Conservation (phyloP, 2,888 invertebrate species). For the Dasysyrphus tricinctus region DNA sequence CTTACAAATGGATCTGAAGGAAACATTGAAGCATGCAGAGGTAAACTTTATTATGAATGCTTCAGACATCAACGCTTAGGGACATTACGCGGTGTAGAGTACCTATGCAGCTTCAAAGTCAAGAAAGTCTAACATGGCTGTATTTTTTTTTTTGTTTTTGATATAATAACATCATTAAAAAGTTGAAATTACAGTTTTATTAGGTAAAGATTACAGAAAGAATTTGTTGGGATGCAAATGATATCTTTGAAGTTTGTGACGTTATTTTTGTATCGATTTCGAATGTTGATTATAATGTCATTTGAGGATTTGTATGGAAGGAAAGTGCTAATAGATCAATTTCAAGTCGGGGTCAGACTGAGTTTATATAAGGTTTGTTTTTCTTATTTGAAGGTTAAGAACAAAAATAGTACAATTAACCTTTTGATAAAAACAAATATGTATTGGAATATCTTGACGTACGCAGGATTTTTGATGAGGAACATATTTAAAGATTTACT, state of each 20-base stretch:
- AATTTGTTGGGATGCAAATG: not conserved
- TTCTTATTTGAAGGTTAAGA: too few relatives aligned
- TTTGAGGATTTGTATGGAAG: too few relatives aligned
- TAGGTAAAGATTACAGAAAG: constrained; percentile 47
- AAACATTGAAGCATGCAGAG: constrained; percentile 13
- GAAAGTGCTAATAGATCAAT: too few relatives aligned
- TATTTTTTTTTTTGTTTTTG: constrained; percentile 3
- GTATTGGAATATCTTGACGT: too few relatives aligned
- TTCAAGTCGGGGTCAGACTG: too few relatives aligned
- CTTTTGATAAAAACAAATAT: too few relatives aligned
- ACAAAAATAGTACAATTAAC: too few relatives aligned
- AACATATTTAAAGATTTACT: too few relatives aligned
- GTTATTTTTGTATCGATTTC: not conserved
- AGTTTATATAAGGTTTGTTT: too few relatives aligned
- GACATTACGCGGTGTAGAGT: constrained; percentile 18
- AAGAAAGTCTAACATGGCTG: constrained; percentile 19
- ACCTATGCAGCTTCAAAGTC: not conserved
- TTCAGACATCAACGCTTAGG: constrained; percentile 13
- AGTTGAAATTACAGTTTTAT: constrained; percentile 69
- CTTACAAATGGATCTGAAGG: not conserved
- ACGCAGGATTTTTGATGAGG: too few relatives aligned
- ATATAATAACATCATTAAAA: constrained; percentile 66
- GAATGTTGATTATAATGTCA: too few relatives aligned
- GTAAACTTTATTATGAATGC: constrained; percentile 11
- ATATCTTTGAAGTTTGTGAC: not conserved